phyloP scores from a whole-genome alignment of 37 sponge, comb jelly and placozoan species.

The Tethya wilhelma region DNA sequence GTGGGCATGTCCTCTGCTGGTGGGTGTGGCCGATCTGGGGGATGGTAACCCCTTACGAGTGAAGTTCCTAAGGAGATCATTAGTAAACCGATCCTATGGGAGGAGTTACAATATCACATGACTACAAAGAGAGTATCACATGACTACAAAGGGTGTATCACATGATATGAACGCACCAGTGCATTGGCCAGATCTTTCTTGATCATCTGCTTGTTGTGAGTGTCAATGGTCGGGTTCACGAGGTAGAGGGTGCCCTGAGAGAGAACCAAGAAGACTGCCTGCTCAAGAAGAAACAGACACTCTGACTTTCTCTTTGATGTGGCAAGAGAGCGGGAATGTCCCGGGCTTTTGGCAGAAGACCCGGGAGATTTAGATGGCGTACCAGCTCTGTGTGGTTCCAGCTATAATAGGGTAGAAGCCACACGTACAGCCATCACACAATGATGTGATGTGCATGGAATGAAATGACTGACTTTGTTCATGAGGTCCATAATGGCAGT shows the following conservation, averaged over 20 bases:
- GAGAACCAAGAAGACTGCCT: slow-evolving; percentile 44
- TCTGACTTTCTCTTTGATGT: slow-evolving; percentile 30
- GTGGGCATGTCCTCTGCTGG: slow-evolving; percentile 5
- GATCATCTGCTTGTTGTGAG: slow-evolving; percentile 48
- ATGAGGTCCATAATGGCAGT: slow-evolving; percentile 41
- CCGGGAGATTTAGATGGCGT: slow-evolving; percentile 35
- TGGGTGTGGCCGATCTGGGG: slow-evolving; percentile 23
- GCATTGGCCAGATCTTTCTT: slow-evolving; percentile 75
- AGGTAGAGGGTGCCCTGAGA: slow-evolving; percentile 58
- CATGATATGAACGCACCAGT: slow-evolving; percentile 57
- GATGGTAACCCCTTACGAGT: slow-evolving; percentile 54
- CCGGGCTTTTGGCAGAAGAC: slow-evolving; percentile 1
- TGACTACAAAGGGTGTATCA: slow-evolving; percentile 8
- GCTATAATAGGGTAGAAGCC: neutral
- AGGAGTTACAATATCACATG: slow-evolving; percentile 9
- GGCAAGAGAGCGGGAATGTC: neutral
- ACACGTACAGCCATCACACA: neutral
- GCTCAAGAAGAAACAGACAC: slow-evolving; percentile 59
- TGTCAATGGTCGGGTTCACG: slow-evolving; percentile 20
- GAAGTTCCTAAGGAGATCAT: slow-evolving; percentile 37
- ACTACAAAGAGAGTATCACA: slow-evolving; percentile 23
- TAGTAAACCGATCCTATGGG: neutral
- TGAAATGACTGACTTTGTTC: slow-evolving; percentile 30
- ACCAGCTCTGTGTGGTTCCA: slow-evolving; percentile 33
- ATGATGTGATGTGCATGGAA: neutral